Percentiles rank a stretch among this genome's conserved stretches.
These are phyloP conservation scores for Danaus chrysippus DNA, from an alignment of 2,888 invertebrate genomes.

Conservation along the genomic window DNA sequence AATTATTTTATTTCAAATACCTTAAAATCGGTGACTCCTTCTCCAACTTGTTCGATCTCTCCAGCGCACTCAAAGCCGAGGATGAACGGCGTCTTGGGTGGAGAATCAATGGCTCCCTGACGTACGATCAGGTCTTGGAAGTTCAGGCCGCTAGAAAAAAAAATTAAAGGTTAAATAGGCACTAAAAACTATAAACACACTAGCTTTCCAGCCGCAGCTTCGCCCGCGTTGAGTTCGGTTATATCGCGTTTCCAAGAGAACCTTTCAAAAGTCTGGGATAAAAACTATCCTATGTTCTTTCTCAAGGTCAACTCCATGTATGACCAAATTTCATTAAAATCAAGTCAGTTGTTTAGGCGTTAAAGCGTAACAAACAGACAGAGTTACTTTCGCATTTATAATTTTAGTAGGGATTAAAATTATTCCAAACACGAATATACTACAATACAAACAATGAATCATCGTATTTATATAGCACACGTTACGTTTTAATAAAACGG, in stretches of 20 bases:
- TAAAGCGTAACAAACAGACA: too few relatives aligned
- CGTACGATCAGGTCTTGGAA: constrained; percentile 94
- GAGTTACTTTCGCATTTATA: too few relatives aligned
- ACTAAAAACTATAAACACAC: neutral
- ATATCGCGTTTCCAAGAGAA: too few relatives aligned
- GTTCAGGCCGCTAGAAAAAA: constrained; percentile 88
- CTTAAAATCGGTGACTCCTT: constrained; percentile 88
- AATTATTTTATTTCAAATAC: constrained; percentile 52
- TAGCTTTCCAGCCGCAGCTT: too few relatives aligned
- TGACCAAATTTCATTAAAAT: too few relatives aligned
- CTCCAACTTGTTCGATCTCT: constrained; percentile 87
- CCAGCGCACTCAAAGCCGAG: constrained; percentile 94
- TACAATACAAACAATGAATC: constrained; percentile 13
- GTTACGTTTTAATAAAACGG: constrained; percentile 40
- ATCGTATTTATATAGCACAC: constrained; percentile 28
- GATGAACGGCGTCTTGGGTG: constrained; percentile 93
- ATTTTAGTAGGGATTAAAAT: too few relatives aligned
- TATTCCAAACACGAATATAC: neutral
- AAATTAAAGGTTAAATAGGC: constrained; percentile 7
- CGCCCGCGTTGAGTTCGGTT: too few relatives aligned
- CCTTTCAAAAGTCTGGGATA: too few relatives aligned
- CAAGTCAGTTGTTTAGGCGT: too few relatives aligned
- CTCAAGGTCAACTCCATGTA: too few relatives aligned
- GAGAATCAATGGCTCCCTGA: constrained; percentile 91
- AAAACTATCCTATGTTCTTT: too few relatives aligned